These are phyloP conservation scores for Bubo blakistoni DNA, from an alignment of 2,113 vertebrate species.

Conservation along the genomic window DNA sequence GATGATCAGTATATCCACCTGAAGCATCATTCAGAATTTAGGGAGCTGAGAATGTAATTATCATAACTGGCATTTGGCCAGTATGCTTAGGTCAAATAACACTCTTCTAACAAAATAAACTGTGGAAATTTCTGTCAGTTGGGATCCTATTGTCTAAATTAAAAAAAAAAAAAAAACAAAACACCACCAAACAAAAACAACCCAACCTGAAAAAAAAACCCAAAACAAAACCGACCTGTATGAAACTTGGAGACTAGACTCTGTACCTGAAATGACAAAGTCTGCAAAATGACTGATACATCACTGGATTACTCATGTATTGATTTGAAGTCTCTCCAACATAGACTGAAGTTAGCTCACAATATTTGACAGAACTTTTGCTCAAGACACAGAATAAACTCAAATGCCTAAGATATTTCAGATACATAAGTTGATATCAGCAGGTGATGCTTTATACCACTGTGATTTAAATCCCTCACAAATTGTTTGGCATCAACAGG, in stretches of 20 bases:
- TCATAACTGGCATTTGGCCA: neutral
- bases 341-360: neutral
- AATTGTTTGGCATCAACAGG: neutral
- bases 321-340: neutral
- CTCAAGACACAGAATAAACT: neutral
- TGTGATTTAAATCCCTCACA: conserved; percentile 44
- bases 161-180: too few species aligned
- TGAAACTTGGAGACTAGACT: neutral
- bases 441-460: conserved; percentile 1
- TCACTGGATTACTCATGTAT: neutral
- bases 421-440: neutral
- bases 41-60: neutral
- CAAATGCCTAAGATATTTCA: neutral
- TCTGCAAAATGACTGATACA: neutral
- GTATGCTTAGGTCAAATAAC: neutral
- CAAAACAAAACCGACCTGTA: neutral
- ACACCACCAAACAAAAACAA: neutral
- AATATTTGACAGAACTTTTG: neutral
- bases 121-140: neutral
- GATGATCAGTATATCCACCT: neutral
- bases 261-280: neutral
- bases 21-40: neutral
- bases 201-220: neutral
- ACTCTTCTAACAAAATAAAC: neutral
- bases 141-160: neutral